Evolutionary conservation across 2,797 vertebrate genomes (phyloP).

Genomic region (Mormyrus proboscirostris): DNA sequence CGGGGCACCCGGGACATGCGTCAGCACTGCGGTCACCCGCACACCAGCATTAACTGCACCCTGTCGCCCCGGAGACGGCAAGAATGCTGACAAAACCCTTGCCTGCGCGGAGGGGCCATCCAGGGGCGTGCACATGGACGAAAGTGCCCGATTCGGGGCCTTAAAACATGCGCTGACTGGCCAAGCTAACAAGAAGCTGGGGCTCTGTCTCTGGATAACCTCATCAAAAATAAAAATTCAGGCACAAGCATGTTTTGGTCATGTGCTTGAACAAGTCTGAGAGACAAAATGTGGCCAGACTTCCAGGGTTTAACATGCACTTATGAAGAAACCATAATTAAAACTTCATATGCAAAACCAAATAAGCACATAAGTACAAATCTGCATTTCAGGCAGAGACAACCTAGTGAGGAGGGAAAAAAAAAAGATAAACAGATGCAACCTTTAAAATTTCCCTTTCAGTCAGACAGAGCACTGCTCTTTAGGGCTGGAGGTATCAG

Average conservation of each 20-base stretch:
- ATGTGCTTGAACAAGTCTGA: not conserved
- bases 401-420: not conserved
- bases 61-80: too few species aligned
- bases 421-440: not conserved
- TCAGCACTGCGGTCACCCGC: not conserved
- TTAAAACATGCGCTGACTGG: not conserved
- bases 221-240: not conserved
- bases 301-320: not conserved
- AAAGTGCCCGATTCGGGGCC: not conserved
- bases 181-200: not conserved
- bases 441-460: conserved; percentile 1
- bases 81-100: not conserved
- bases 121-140: not conserved
- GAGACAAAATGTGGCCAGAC: not conserved
- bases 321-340: not conserved
- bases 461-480: not conserved
- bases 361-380: not conserved
- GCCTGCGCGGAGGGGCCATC: not conserved
- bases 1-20: not conserved
- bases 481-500: conserved; percentile 14
- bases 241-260: not conserved
- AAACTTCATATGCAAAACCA: not conserved
- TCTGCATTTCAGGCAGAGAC: not conserved
- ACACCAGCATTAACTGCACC: not conserved
- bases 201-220: not conserved